Evolutionary conservation across 2,888 invertebrate species (phyloP).

Genomic region (Drosophila parthenogenetica): DNA sequence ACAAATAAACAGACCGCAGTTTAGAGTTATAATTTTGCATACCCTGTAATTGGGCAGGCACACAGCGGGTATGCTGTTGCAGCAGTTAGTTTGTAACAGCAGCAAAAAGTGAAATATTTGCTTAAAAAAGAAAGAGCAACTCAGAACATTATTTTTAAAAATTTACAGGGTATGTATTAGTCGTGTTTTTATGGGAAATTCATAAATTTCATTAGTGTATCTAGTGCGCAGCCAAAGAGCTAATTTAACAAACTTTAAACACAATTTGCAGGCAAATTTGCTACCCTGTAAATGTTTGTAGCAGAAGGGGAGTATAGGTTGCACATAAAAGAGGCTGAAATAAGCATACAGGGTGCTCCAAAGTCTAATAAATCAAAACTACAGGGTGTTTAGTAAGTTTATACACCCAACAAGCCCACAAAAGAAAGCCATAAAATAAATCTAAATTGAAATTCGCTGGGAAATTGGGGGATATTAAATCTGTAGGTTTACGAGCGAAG

Average conservation of each 20-base stretch:
- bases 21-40: background rate
- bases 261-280: slow-evolving; percentile 19
- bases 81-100: background rate
- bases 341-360: background rate
- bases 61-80: background rate
- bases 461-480: slow-evolving; percentile 25
- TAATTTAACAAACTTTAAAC: slow-evolving; percentile 39
- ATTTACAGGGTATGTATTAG: slow-evolving; percentile 10
- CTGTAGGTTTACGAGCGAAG: slow-evolving; percentile 8
- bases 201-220: background rate
- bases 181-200: background rate
- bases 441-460: background rate
- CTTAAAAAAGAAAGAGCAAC: too few species aligned
- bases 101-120: fast-evolving
- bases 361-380: background rate
- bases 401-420: too few species aligned
- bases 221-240: slow-evolving; percentile 31
- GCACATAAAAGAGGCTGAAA: too few species aligned
- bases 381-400: background rate
- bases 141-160: too few species aligned
- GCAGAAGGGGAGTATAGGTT: background rate
- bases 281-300: slow-evolving; percentile 1
- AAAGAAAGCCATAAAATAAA: slow-evolving; percentile 9
- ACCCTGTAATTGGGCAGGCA: background rate
- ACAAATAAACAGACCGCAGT: slow-evolving; percentile 28